A percentile compares a stretch with the other conserved stretches of the same genome.
phyloP scores from a whole-genome alignment of 2,113 vertebrate genomes.

The Hippocampus guttulatus region DNA sequence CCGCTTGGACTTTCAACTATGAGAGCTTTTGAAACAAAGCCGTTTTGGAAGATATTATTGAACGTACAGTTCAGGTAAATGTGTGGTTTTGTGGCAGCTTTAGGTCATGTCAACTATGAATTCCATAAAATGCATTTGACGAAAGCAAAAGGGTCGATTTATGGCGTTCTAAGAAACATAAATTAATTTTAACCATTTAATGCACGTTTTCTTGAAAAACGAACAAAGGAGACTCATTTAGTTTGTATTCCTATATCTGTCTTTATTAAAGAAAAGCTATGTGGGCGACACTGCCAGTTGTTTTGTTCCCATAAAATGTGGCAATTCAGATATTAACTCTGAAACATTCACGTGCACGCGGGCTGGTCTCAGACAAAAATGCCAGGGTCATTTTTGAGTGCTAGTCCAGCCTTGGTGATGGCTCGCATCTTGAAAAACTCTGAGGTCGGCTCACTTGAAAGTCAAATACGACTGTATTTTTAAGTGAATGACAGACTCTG shows the following conservation, averaged over 20 bases:
- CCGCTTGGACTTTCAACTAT: not conserved
- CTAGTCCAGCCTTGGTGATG: no score
- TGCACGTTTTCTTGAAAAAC: not conserved
- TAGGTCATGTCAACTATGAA: no score
- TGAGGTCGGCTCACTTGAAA: no score
- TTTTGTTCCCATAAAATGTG: not conserved
- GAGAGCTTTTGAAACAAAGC: not conserved
- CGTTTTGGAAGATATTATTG: not conserved
- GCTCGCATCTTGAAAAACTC: no score
- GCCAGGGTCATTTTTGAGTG: no score
- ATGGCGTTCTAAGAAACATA: not conserved
- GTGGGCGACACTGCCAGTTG: no score
- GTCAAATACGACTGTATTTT: no score
- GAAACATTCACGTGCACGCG: no score
- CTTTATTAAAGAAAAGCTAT: not conserved
- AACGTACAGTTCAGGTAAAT: not conserved
- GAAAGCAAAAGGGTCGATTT: not conserved
- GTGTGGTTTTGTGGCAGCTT: not conserved
- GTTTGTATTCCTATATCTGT: not conserved
- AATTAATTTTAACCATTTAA: not conserved
- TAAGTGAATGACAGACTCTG: no score
- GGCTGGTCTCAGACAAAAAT: no score
- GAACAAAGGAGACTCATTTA: not conserved
- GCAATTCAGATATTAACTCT: not conserved
- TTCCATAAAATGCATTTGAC: no score